Evolutionary conservation across 2,113 vertebrate species (phyloP).

Genomic region (Periophthalmus modestus): DNA sequence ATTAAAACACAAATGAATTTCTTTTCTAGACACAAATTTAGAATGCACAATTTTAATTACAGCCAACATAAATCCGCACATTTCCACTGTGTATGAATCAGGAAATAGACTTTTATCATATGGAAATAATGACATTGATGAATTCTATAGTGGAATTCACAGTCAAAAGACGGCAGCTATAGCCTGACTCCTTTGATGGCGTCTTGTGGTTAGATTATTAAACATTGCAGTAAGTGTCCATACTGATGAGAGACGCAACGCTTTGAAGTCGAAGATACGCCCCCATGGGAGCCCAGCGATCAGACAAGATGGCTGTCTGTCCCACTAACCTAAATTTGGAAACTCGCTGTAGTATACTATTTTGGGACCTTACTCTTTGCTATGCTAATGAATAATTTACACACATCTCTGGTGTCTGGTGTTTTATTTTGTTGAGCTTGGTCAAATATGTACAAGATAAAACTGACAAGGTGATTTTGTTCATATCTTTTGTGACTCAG

Average conservation of each 20-base stretch:
- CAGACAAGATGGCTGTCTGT: slow-evolving; percentile 47
- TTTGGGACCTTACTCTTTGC: slow-evolving; percentile 51
- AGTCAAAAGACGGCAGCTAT: background rate
- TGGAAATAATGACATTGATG: background rate
- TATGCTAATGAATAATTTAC: slow-evolving; percentile 43
- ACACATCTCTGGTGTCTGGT: slow-evolving; percentile 20
- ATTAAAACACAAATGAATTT: no score
- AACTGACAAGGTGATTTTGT: background rate
- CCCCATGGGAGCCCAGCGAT: slow-evolving; percentile 31
- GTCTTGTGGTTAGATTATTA: slow-evolving; percentile 10
- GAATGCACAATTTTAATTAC: background rate
- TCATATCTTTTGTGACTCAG: background rate
- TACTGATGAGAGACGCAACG: slow-evolving; percentile 27
- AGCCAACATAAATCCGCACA: background rate
- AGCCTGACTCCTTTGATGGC: background rate
- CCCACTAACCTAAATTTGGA: slow-evolving; percentile 68
- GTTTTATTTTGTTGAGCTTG: slow-evolving; percentile 2
- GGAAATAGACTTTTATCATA: background rate
- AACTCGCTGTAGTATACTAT: slow-evolving; percentile 26
- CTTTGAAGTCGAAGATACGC: slow-evolving; percentile 56
- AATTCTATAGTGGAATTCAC: background rate
- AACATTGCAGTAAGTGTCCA: slow-evolving; percentile 24
- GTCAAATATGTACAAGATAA: background rate
- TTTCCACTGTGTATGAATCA: background rate
- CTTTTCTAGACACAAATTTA: no score